A percentile compares a stretch with the other conserved stretches of the same genome.
These are phyloP conservation scores for Ganaspis sp. DNA, from an alignment of 1,140 invertebrate genomes.

Conservation along the genomic window DNA sequence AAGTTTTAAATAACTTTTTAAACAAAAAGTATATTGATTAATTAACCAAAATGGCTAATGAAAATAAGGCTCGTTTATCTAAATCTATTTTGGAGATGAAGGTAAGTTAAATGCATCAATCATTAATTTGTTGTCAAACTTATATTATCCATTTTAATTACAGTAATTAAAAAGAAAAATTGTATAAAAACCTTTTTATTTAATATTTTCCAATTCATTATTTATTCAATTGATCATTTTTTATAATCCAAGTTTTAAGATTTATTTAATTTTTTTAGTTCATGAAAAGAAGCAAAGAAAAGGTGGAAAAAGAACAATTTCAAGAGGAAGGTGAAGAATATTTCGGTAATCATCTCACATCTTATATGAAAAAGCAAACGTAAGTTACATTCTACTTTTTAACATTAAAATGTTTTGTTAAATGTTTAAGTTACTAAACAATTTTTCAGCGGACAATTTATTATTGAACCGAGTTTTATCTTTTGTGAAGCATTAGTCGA, in stretches of 20 bases:
- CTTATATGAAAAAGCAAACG: conserved; percentile 77
- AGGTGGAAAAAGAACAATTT: conserved; percentile 85
- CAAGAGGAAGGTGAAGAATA: conserved; percentile 82
- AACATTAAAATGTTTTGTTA: not conserved
- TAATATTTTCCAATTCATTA: no score
- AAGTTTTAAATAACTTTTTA: not conserved
- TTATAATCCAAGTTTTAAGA: conserved; percentile 31
- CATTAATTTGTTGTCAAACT: not conserved
- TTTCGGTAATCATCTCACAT: conserved; percentile 78
- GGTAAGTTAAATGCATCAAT: conserved; percentile 52
- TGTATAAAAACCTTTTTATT: no score
- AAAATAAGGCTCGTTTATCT: conserved; percentile 77
- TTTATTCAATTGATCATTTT: no score
- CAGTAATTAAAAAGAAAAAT: no score
- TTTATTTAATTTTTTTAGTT: conserved; percentile 77
- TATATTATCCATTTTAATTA: no score
- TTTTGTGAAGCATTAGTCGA: conserved; percentile 86
- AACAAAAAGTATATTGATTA: no score
- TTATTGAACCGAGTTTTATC: conserved; percentile 86
- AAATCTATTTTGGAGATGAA: conserved; percentile 87
- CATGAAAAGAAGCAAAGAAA: conserved; percentile 92
- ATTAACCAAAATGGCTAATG: not conserved
- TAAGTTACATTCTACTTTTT: conserved; percentile 62
- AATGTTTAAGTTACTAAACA: conserved; percentile 1
- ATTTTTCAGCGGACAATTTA: conserved; percentile 79